These are phyloP conservation scores for Pollicipes pollicipes DNA, from an alignment of 1,140 invertebrate species.

Conservation along the genomic window DNA sequence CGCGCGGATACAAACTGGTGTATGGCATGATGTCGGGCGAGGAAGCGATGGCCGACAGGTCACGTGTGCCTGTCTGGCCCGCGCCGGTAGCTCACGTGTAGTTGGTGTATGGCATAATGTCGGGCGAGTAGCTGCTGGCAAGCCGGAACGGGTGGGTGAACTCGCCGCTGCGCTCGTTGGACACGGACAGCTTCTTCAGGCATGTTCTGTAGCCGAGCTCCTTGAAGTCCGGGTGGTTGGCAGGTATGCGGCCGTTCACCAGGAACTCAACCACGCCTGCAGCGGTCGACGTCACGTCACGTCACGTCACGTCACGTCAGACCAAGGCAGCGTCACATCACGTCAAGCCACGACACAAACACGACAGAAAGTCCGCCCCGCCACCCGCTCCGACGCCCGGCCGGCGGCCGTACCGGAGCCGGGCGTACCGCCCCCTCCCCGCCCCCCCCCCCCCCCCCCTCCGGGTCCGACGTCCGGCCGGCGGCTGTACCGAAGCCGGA, in stretches of 20 bases:
- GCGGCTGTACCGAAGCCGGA: too few relatives aligned
- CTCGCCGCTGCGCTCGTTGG: slow-evolving; percentile 40
- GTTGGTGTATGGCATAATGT: slow-evolving; percentile 95
- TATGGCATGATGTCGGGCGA: too few relatives aligned
- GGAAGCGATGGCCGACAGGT: too few relatives aligned
- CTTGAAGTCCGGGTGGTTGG: slow-evolving; percentile 91
- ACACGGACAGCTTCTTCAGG: slow-evolving; percentile 18
- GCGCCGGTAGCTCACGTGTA: slow-evolving; percentile 94
- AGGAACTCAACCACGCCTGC: slow-evolving; percentile 91
- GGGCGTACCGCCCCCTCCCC: too few relatives aligned
- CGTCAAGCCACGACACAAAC: too few relatives aligned
- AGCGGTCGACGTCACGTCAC: slow-evolving; percentile 19
- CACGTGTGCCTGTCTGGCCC: too few relatives aligned
- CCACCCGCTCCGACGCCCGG: too few relatives aligned
- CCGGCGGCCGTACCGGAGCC: too few relatives aligned
- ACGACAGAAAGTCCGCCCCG: too few relatives aligned
- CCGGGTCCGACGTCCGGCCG: too few relatives aligned
- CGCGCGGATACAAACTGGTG: too few relatives aligned
- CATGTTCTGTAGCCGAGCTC: slow-evolving; percentile 74
- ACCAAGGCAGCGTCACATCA: slow-evolving; percentile 9
- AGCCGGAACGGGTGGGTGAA: slow-evolving; percentile 92
- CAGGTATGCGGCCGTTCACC: slow-evolving; percentile 63
- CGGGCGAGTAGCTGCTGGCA: slow-evolving; percentile 78
- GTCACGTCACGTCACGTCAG: slow-evolving; percentile 4
- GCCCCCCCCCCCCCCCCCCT: too few relatives aligned